A percentile compares a stretch with the other conserved stretches of the same genome.
Evolutionary conservation across 2,113 vertebrate genomes (phyloP).

Genomic region (Phalacrocorax aristotelis): DNA sequence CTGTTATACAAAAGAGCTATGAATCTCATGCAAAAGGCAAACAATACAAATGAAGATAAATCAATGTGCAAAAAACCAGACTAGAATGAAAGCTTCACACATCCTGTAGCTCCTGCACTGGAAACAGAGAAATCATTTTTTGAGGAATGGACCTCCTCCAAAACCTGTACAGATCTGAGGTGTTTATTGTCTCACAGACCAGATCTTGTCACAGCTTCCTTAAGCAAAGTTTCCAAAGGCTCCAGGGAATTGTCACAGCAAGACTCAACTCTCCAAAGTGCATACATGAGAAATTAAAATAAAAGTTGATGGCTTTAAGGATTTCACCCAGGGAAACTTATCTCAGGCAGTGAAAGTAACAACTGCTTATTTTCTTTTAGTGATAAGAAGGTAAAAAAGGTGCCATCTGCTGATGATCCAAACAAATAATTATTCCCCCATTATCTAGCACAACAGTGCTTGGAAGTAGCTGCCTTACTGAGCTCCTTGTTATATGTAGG

Average conservation of each 20-base stretch:
- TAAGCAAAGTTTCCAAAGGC: background rate
- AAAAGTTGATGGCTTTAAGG: background rate
- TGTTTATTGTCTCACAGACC: background rate
- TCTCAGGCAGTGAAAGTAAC: background rate
- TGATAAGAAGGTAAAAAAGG: background rate
- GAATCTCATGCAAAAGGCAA: background rate
- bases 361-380: background rate
- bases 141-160: background rate
- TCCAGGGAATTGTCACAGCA: background rate
- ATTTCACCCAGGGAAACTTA: background rate
- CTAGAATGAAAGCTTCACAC: background rate
- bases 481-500: background rate
- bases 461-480: background rate
- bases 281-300: background rate
- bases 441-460: background rate
- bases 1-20: background rate
- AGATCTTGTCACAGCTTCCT: background rate
- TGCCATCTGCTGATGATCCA: background rate
- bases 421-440: background rate
- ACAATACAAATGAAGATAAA: background rate
- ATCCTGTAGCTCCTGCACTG: background rate
- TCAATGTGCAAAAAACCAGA: background rate
- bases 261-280: background rate
- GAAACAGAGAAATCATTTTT: background rate
- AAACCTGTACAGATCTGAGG: background rate